Evolutionary conservation across 2,797 vertebrate species (phyloP).

Genomic region (Malacoctenus gilli): DNA sequence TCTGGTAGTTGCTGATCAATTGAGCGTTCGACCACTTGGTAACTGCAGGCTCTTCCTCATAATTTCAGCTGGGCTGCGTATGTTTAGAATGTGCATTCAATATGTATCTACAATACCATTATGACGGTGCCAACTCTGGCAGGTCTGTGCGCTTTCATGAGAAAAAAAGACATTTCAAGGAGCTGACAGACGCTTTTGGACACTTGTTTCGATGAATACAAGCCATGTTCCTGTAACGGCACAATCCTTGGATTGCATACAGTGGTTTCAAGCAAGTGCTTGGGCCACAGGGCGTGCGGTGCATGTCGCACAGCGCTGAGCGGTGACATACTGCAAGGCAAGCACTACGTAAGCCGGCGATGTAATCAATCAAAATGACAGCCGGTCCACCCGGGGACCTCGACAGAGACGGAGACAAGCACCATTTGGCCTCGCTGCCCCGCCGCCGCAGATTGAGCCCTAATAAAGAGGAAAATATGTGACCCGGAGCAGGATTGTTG

Average conservation of each 20-base stretch:
- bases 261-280: constrained; percentile 18
- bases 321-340: constrained; percentile 65
- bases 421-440: constrained; percentile 51
- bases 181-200: too few relatives aligned
- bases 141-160: too few relatives aligned
- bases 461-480: constrained; percentile 58
- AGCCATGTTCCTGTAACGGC: background rate
- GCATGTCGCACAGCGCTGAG: constrained; percentile 36
- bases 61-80: too few relatives aligned
- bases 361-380: constrained; percentile 78
- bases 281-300: constrained; percentile 16
- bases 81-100: too few relatives aligned
- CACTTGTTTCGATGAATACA: too few relatives aligned
- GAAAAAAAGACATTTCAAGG: too few relatives aligned
- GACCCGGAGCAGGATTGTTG: constrained; percentile 59
- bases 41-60: too few relatives aligned
- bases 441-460: constrained; percentile 47
- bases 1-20: too few relatives aligned
- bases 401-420: constrained; percentile 56
- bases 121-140: too few relatives aligned
- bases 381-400: constrained; percentile 42
- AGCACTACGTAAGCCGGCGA: constrained; percentile 62
- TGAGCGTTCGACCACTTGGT: too few relatives aligned
- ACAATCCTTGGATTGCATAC: constrained; percentile 11
- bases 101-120: too few relatives aligned